Conservation (phyloP, 2,888 invertebrate genomes). For the Mesorhabditis belari region DNA sequence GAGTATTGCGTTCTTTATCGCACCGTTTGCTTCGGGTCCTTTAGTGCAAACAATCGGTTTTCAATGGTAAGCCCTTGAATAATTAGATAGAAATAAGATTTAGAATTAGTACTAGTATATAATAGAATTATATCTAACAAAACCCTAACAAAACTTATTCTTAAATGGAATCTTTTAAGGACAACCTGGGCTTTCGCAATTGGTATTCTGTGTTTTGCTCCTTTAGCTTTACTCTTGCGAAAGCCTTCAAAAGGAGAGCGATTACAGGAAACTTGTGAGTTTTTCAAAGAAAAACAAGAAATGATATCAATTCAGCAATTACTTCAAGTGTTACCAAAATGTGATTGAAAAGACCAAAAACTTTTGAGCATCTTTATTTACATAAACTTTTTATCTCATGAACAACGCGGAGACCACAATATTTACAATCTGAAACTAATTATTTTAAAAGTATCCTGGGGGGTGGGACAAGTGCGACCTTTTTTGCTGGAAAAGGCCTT, state of each 20-base stretch:
- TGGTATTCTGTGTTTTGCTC: neutral
- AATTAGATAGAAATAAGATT: neutral
- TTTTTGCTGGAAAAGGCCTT: no score
- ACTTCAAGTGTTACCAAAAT: no score
- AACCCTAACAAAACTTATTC: no score
- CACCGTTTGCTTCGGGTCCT: neutral
- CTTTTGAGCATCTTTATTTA: no score
- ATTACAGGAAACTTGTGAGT: no score
- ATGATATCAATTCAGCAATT: no score
- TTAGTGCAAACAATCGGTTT: neutral
- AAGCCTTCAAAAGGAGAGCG: no score
- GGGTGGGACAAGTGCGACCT: no score
- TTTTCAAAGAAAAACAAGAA: no score
- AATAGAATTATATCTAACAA: no score
- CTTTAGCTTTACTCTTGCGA: neutral
- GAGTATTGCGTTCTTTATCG: neutral
- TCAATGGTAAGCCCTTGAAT: neutral
- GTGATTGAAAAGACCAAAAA: no score
- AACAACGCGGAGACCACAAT: slow-evolving; percentile 11
- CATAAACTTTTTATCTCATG: slow-evolving; percentile 8
- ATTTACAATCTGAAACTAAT: slow-evolving; percentile 5
- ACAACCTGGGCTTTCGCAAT: neutral
- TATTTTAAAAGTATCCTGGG: neutral
- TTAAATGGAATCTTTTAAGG: no score
- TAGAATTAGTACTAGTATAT: neutral